phyloP scores from a whole-genome alignment of 92 coral and sea anemone genomes.

The Phenganax marumi region DNA sequence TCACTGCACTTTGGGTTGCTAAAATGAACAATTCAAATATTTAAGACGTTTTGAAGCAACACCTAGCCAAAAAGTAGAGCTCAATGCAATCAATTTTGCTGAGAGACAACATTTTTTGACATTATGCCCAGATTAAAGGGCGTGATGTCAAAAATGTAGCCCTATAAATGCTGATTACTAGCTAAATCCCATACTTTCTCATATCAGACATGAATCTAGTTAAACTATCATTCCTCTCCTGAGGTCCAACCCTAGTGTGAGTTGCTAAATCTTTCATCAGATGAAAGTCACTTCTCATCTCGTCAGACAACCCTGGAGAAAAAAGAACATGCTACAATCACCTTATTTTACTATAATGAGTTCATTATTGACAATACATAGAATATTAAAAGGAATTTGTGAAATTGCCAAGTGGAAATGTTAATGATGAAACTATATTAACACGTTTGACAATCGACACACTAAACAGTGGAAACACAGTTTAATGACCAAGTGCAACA shows the following conservation, averaged over 20 bases:
- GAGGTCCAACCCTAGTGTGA: slow-evolving; percentile 83
- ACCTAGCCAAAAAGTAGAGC: background rate
- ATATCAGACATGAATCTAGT: slow-evolving; percentile 66
- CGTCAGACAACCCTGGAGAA: slow-evolving; percentile 77
- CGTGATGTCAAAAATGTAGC: background rate
- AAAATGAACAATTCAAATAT: background rate
- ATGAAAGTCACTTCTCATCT: slow-evolving; percentile 79
- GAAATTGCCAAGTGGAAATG: too few species aligned
- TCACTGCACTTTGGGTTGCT: slow-evolving; percentile 61
- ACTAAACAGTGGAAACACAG: too few species aligned
- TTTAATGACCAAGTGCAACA: too few species aligned
- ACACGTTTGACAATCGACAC: too few species aligned
- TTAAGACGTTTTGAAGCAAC: background rate
- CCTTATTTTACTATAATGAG: background rate
- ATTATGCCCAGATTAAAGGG: background rate
- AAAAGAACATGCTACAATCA: background rate
- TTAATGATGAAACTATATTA: too few species aligned
- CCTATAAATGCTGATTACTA: background rate
- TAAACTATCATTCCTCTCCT: slow-evolving; percentile 60
- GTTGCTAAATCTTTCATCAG: slow-evolving; percentile 91
- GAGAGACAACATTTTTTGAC: background rate
- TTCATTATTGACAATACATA: background rate
- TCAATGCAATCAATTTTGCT: background rate
- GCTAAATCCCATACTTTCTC: slow-evolving; percentile 49
- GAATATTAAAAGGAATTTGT: too few species aligned